Evolutionary conservation across 2,797 vertebrate genomes (phyloP).

Genomic region (Siniperca scherzeri): DNA sequence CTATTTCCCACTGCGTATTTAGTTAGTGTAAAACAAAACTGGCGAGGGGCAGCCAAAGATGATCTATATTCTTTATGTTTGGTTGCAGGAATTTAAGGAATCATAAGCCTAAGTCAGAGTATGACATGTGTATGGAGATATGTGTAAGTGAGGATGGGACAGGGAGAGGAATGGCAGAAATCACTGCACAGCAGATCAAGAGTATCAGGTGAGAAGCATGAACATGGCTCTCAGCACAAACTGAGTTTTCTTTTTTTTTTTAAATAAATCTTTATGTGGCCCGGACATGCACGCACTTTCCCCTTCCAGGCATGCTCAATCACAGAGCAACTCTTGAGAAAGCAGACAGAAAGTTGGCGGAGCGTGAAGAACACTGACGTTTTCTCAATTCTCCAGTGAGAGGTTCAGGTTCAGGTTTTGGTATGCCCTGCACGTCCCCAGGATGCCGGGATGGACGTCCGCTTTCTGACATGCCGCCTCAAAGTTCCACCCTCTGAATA

Average conservation of each 20-base stretch:
- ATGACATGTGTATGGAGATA: conserved; percentile 47
- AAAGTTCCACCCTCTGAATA: conserved; percentile 61
- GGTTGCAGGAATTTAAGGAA: conserved; percentile 23
- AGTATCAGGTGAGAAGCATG: conserved; percentile 76
- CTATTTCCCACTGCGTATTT: conserved; percentile 32
- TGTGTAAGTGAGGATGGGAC: conserved; percentile 43
- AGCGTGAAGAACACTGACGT: conserved; percentile 67
- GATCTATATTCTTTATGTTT: conserved; percentile 35
- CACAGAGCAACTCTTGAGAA: conserved; percentile 65
- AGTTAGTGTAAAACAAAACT: conserved; percentile 38
- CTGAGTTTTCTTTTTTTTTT: conserved; percentile 67
- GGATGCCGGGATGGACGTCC: conserved; percentile 63
- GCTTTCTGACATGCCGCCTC: conserved; percentile 64
- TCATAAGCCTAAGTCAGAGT: conserved; percentile 45
- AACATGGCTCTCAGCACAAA: conserved; percentile 66
- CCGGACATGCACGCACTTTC: conserved; percentile 48
- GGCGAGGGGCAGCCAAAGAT: neutral
- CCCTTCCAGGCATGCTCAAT: conserved; percentile 61
- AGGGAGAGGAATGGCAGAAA: conserved; percentile 52
- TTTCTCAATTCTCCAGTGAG: conserved; percentile 70
- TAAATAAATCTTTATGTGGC: conserved; percentile 36
- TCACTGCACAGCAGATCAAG: conserved; percentile 71
- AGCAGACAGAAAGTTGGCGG: conserved; percentile 68
- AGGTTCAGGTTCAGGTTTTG: conserved; percentile 59
- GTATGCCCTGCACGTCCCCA: conserved; percentile 52